phyloP scores from a whole-genome alignment of 2,888 invertebrate genomes.

The Parapristionchus giblindavisi region DNA sequence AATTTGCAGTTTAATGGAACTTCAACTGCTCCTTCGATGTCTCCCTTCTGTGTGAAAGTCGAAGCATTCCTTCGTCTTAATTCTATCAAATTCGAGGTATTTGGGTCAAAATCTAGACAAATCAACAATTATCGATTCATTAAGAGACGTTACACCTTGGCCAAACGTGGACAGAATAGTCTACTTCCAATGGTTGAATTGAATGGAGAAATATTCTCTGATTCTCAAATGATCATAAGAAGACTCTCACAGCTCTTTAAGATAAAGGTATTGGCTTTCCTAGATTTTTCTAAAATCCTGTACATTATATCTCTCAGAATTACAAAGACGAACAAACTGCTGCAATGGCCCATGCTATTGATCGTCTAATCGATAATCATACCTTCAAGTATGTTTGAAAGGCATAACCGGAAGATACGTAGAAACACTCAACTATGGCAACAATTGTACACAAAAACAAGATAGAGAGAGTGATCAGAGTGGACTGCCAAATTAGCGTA shows the following conservation, averaged over 20 bases:
- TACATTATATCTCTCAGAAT: too few species aligned
- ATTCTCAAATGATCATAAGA: constrained; percentile 54
- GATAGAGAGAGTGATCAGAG: too few species aligned
- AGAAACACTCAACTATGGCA: too few species aligned
- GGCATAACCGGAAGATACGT: too few species aligned
- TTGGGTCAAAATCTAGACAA: not conserved
- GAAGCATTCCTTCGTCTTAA: constrained; percentile 66
- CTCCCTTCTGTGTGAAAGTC: constrained; percentile 66
- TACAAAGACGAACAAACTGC: not conserved
- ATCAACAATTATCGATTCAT: not conserved
- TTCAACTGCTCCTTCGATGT: constrained; percentile 60
- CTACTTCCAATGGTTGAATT: constrained; percentile 56
- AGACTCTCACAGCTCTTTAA: constrained; percentile 50
- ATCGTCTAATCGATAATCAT: constrained; percentile 21
- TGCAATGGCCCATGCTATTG: constrained; percentile 11
- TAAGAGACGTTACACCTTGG: constrained; percentile 40
- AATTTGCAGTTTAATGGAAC: constrained; percentile 62
- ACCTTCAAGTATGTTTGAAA: not conserved
- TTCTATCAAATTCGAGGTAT: constrained; percentile 63
- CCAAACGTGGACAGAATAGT: constrained; percentile 46
- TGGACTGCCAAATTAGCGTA: too few species aligned
- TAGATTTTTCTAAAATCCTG: too few species aligned
- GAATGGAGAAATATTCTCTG: constrained; percentile 53
- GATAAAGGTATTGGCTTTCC: not conserved
- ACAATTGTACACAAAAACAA: too few species aligned